A percentile compares a stretch with the other conserved stretches of the same genome.
Evolutionary conservation across 2,113 vertebrate species (phyloP).

Genomic region (Sialia sialis): DNA sequence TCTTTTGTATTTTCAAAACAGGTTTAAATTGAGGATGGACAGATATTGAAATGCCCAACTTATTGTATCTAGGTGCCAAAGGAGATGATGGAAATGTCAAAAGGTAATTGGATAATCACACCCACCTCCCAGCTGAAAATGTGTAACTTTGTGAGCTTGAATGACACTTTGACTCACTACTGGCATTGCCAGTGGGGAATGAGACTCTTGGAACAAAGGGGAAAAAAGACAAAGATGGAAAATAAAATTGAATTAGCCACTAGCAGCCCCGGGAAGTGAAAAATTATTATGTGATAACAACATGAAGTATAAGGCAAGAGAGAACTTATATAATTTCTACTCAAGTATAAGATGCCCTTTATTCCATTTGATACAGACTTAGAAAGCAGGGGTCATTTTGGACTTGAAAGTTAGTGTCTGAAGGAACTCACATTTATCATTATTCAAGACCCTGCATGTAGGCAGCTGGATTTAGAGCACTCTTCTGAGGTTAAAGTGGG

Average conservation of each 20-base stretch:
- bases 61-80: constrained; percentile 56
- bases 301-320: background rate
- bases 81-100: constrained; percentile 36
- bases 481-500: background rate
- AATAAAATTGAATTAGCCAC: background rate
- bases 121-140: background rate
- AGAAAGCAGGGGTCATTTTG: constrained; percentile 1
- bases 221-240: background rate
- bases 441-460: background rate
- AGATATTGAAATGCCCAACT: constrained; percentile 63
- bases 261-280: background rate
- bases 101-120: constrained; percentile 57
- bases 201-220: background rate
- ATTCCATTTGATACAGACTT: background rate
- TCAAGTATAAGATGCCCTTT: background rate
- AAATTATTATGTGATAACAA: background rate
- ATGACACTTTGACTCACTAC: background rate
- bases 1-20: constrained; percentile 77
- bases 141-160: background rate
- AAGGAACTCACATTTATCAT: background rate
- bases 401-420: background rate
- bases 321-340: background rate
- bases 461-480: background rate
- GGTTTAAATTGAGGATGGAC: constrained; percentile 66
- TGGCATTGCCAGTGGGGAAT: background rate